Evolutionary conservation across 1,140 invertebrate species (phyloP).

Genomic region (Geopemphigus sp.): DNA sequence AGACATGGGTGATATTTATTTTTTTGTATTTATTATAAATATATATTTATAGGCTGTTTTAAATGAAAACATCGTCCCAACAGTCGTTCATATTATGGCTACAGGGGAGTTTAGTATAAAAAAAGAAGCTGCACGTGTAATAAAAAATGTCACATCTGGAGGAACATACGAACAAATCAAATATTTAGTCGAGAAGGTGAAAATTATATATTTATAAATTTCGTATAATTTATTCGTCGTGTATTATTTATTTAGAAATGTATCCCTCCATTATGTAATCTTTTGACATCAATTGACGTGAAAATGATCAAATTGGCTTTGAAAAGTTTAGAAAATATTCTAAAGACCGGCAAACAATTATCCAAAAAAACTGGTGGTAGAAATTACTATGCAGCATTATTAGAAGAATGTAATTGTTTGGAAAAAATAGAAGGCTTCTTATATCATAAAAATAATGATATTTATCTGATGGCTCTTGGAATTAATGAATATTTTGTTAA

Average conservation of each 20-base stretch:
- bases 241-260: slow-evolving; percentile 63
- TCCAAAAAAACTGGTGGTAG: slow-evolving; percentile 66
- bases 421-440: slow-evolving; percentile 97
- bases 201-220: neutral
- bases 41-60: slow-evolving; percentile 74
- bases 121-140: slow-evolving; percentile 97
- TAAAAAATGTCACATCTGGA: slow-evolving; percentile 95
- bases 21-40: neutral
- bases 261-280: slow-evolving; percentile 89
- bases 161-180: slow-evolving; percentile 90
- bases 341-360: slow-evolving; percentile 86
- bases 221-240: neutral
- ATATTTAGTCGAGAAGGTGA: slow-evolving; percentile 60
- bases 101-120: slow-evolving; percentile 94
- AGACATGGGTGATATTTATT: neutral
- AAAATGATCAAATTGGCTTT: slow-evolving; percentile 95
- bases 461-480: slow-evolving; percentile 94
- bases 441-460: slow-evolving; percentile 92
- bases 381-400: slow-evolving; percentile 86
- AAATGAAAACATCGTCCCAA: slow-evolving; percentile 91
- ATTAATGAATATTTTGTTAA: slow-evolving; percentile 95
- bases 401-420: slow-evolving; percentile 94
- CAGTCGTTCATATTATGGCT: slow-evolving; percentile 84
- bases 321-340: slow-evolving; percentile 93
- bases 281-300: slow-evolving; percentile 88